Evolutionary conservation across 2,113 vertebrate species (phyloP), one percentile per base, ranked within the genome.

Genomic region (Microcebus jonahi): DNA sequence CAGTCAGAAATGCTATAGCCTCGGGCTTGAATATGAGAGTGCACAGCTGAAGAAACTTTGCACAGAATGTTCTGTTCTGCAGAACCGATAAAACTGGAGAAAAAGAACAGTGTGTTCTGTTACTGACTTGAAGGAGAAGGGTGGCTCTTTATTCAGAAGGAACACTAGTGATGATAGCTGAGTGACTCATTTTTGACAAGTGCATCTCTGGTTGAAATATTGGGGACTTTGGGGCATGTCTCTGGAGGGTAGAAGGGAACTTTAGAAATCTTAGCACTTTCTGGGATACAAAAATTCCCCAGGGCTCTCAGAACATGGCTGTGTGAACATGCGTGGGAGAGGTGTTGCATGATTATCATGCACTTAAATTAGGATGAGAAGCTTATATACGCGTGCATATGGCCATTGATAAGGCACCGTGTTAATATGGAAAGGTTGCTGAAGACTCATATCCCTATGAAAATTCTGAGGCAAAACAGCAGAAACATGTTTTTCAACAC

Each of bases 161-260:
- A 93, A 63, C 53, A 45, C 34, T 2, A 85, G 84, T n/a, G 59
- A 57, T 82, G 42, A 42, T 80, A 77, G 90, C 96, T 96, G 73
- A 96, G 92, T 68, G 36, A 81, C n/a, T 93, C 63, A 87, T 71
- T 95, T 86, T 57, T 94, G 93, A 97, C 95, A 97, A 89, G 71
- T 65, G 21, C 21, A 5, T 83, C 57, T 91, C 86, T 86, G 31
- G 48, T 80, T 96, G 91, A 91, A 96, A 80, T 94, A 96, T 17
- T 71, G 68, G 25, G 29, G 91, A 84, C 61, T 71, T 13, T 1
- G 6, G 36, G 68, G 25, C 73, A 75, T 3, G 3, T 91, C 86
- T 97, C 91, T 83, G 2, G 31, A 96, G 86, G 36, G 70, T 2
- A 70, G 57, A 91, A 88, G 42, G 10, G 36, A 87, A 91, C 42